A percentile compares a stretch with the other conserved stretches of the same genome.
phyloP scores from a whole-genome alignment of 2,888 invertebrate species.

The Bedellia somnulentella region DNA sequence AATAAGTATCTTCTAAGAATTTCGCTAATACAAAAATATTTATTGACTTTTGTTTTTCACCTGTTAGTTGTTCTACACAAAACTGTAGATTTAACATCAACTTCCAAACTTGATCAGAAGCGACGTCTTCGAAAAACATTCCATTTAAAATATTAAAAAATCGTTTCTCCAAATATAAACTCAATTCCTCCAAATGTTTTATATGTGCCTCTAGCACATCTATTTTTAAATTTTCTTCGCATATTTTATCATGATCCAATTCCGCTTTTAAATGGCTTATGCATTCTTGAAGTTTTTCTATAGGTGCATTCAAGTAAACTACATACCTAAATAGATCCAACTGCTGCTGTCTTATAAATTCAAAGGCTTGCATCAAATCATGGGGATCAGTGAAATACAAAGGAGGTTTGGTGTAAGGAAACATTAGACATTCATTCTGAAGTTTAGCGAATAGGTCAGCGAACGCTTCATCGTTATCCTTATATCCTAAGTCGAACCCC shows the following conservation, averaged over 20 bases:
- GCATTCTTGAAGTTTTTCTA: constrained; percentile 40
- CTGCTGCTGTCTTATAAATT: constrained; percentile 65
- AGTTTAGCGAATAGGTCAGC: constrained; percentile 42
- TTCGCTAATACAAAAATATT: constrained; percentile 59
- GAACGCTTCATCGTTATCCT: constrained; percentile 37
- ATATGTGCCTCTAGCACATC: constrained; percentile 23
- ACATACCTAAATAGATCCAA: constrained; percentile 64
- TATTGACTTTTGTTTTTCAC: constrained; percentile 60
- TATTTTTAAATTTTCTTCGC: constrained; percentile 21
- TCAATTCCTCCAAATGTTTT: constrained; percentile 49
- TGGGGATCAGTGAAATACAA: constrained; percentile 59
- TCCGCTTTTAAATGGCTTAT: constrained; percentile 40
- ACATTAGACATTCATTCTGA: constrained; percentile 35
- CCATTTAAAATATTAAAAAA: constrained; percentile 58
- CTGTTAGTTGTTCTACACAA: constrained; percentile 62
- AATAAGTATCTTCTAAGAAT: constrained; percentile 59
- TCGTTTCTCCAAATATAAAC: constrained; percentile 46
- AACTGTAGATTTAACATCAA: constrained; percentile 64
- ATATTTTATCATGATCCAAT: constrained; percentile 26
- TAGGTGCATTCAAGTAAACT: constrained; percentile 54
- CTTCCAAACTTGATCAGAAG: constrained; percentile 57
- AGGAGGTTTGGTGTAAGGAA: constrained; percentile 42
- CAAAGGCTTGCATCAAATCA: constrained; percentile 60
- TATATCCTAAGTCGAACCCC: constrained; percentile 37
- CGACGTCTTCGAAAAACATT: constrained; percentile 57